Evolutionary conservation across 2,888 invertebrate species (phyloP).

Genomic region (Xanthorhoe spadicearia): DNA sequence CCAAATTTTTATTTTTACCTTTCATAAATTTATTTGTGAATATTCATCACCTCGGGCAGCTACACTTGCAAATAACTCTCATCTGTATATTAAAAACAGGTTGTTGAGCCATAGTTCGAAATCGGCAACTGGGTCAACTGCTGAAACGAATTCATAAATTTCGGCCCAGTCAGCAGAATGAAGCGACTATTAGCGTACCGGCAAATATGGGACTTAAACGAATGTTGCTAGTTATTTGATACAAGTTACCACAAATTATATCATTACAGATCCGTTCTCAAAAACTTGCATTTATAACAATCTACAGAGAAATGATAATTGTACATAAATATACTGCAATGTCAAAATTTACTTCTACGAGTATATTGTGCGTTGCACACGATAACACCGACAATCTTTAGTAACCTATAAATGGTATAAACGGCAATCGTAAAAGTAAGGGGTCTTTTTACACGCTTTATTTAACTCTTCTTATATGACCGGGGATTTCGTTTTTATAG

Average conservation of each 20-base stretch:
- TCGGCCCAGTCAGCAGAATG: conserved; percentile 26
- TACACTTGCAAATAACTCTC: conserved; percentile 24
- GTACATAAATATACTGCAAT: conserved; percentile 3
- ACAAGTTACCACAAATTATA: too few relatives aligned
- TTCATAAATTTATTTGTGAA: conserved; percentile 20
- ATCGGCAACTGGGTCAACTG: conserved; percentile 29
- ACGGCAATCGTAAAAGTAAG: conserved; percentile 42
- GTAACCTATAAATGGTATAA: conserved; percentile 36
- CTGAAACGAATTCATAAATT: conserved; percentile 30
- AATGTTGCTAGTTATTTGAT: too few relatives aligned
- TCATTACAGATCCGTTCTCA: too few relatives aligned
- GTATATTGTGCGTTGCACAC: conserved; percentile 14
- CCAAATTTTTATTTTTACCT: conserved; percentile 14
- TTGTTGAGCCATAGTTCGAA: conserved; percentile 25
- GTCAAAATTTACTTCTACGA: conserved; percentile 7
- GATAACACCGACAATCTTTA: conserved; percentile 40
- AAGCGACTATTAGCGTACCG: conserved; percentile 20
- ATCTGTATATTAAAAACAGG: conserved; percentile 31
- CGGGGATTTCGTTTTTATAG: conserved; percentile 42
- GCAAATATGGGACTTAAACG: conserved; percentile 17
- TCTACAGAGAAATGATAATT: too few relatives aligned
- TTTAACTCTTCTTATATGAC: conserved; percentile 41
- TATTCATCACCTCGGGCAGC: conserved; percentile 25
- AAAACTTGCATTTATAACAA: too few relatives aligned
- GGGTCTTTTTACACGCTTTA: conserved; percentile 45